Evolutionary conservation across 2,888 invertebrate species (phyloP), one percentile per base, ranked within the genome.

Genomic region (Drosophila suboccidentalis): DNA sequence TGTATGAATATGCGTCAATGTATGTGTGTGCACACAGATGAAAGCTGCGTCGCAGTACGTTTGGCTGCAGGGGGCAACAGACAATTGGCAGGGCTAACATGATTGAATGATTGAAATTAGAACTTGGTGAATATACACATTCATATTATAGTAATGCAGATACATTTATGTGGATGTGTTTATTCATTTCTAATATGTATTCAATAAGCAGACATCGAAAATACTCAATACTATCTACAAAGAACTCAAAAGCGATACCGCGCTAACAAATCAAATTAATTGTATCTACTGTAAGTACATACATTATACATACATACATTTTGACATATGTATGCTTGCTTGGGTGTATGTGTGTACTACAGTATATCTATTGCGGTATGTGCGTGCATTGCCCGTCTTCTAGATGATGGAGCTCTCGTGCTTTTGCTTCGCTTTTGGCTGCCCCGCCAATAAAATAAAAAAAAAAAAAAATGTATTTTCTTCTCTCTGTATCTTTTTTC

Each of bases 351-450:
- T 49, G 41, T 55, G 53, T 57, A 41, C 55, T 64, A n/a, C n/a
- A n/a, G n/a, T n/a, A 68, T 65, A 64, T 68, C 65, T 79, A 75
- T 79, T 75, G 61, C 58, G 61, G 67, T 78, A 79, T 68, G 65
- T 78, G 76, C 75, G 65, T 88, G 83, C 83, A 83, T 78, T 87
- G 84, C 58, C 70, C 70, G 75, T 82, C 71, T 85, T 85, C 75
- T 82, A 87, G 77, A 87, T 72, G 70, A 73, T 87, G 71, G 80
- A 85, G 74, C 67, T 63, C 68, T 77, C 58, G 58, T 78, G 61
- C 60, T 58, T 59, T 72, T 62, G 65, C 58, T 87, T 84, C 63
- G 67, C 63, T 82, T 85, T 82, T 75, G 65, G 59, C 77, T 79
- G 66, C 67, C 76, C 68, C 73, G 74, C 84, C 75, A 80, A 83